Evolutionary conservation across 2,888 invertebrate genomes (phyloP).

Genomic region (Eupeodes luniger): DNA sequence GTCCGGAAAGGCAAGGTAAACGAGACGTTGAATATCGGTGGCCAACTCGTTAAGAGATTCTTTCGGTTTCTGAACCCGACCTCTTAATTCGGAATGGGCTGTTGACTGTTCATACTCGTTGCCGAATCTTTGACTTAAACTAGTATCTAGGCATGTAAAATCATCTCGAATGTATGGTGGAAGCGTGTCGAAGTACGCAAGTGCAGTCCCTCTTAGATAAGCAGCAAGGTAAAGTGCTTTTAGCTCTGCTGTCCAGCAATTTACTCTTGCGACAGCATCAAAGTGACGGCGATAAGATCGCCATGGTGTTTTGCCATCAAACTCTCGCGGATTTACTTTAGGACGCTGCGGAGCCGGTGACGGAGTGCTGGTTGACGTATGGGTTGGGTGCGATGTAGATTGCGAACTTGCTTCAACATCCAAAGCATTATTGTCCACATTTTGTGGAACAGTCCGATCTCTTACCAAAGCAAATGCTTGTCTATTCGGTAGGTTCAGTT

Average conservation of each 20-base stretch:
- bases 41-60: conserved; percentile 16
- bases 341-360: background rate
- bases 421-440: background rate
- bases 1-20: conserved; percentile 25
- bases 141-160: background rate
- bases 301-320: conserved; percentile 7
- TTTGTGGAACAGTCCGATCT: background rate
- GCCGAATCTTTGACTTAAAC: conserved; percentile 3
- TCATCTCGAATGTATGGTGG: conserved; percentile 3
- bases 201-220: conserved; percentile 21
- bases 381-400: background rate
- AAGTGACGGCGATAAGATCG: conserved; percentile 7
- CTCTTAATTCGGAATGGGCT: conserved; percentile 8
- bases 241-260: conserved; percentile 19
- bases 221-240: conserved; percentile 33
- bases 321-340: background rate
- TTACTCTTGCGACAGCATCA: conserved; percentile 22
- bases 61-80: conserved; percentile 9
- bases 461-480: background rate
- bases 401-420: background rate
- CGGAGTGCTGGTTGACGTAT: background rate
- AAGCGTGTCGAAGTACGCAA: conserved; percentile 22
- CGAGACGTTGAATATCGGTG: conserved; percentile 24
- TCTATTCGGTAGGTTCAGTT: background rate
- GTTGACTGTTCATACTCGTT: conserved; percentile 15